Evolutionary conservation across 30 jellyfish, hydroid and myxozoan genomes (phyloP).

Genomic region (Catostylus mosaicus): DNA sequence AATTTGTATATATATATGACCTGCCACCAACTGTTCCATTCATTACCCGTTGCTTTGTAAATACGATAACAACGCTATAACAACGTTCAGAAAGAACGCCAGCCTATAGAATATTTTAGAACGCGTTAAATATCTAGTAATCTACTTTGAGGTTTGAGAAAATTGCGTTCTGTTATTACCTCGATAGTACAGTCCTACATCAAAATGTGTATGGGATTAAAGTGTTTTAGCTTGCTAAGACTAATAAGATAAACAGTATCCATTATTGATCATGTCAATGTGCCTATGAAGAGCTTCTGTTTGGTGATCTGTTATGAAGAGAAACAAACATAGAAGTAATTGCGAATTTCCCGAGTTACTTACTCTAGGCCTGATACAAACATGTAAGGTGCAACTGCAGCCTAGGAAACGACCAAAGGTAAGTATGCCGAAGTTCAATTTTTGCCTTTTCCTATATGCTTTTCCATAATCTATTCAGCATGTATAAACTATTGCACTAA

Average conservation of each 20-base stretch:
- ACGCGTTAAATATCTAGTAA: not conserved
- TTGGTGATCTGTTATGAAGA: not conserved
- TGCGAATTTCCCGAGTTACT: constrained; percentile 6
- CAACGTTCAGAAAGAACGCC: not conserved
- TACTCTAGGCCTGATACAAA: not conserved
- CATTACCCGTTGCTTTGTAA: not conserved
- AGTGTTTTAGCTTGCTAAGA: not conserved
- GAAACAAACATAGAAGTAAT: not conserved
- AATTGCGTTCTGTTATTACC: not conserved
- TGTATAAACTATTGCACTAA: not conserved
- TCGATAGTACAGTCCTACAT: not conserved
- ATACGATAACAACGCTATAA: not conserved
- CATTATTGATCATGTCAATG: constrained; percentile 15
- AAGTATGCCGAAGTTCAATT: not conserved
- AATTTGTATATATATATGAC: not conserved
- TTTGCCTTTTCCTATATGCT: too few relatives aligned
- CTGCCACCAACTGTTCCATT: constrained; percentile 2
- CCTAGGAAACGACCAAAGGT: constrained; percentile 19
- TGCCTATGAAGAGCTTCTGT: not conserved
- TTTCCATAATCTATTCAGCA: not conserved
- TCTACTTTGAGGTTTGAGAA: constrained; percentile 15
- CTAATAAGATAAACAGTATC: constrained; percentile 14
- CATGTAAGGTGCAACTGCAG: constrained; percentile 22
- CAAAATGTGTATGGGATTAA: not conserved
- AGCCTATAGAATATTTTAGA: not conserved